phyloP scores from a whole-genome alignment of 2,113 vertebrate species.

The Phainopepla nitens region DNA sequence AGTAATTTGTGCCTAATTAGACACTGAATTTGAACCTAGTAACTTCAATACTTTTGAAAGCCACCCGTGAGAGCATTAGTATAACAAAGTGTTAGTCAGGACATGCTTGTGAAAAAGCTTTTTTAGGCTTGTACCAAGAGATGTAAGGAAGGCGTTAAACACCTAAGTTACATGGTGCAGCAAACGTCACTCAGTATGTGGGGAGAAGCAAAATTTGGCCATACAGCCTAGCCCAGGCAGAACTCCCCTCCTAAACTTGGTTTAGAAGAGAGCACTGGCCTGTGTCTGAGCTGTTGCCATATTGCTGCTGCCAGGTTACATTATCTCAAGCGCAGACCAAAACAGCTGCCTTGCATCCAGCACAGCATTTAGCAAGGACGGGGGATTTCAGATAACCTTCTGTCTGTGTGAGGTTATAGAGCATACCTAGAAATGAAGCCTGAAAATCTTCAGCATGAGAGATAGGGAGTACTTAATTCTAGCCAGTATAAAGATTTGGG shows the following conservation, averaged over 20 bases:
- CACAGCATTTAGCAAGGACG: not conserved
- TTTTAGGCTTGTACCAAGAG: not conserved
- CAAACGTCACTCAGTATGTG: not conserved
- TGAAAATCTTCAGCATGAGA: not conserved
- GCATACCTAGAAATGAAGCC: not conserved
- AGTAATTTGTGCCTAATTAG: not conserved
- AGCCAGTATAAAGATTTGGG: not conserved
- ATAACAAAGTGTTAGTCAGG: not conserved
- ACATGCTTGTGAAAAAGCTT: not conserved
- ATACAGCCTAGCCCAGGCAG: not conserved
- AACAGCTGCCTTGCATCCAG: not conserved
- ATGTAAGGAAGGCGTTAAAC: not conserved
- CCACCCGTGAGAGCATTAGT: not conserved
- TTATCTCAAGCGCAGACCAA: not conserved
- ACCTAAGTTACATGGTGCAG: fast-evolving
- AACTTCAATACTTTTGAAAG: not conserved
- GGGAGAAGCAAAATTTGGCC: not conserved
- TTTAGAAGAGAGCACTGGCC: not conserved
- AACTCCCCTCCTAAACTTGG: not conserved
- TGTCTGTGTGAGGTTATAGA: not conserved
- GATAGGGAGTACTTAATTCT: not conserved
- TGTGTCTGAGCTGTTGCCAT: not conserved
- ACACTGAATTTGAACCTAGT: not conserved
- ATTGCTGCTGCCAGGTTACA: not conserved
- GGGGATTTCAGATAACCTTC: not conserved